A percentile compares a stretch with the other conserved stretches of the same genome.
These are phyloP conservation scores for Rhabdomys pumilio DNA, from an alignment of 2,797 vertebrate species.

Conservation along the genomic window DNA sequence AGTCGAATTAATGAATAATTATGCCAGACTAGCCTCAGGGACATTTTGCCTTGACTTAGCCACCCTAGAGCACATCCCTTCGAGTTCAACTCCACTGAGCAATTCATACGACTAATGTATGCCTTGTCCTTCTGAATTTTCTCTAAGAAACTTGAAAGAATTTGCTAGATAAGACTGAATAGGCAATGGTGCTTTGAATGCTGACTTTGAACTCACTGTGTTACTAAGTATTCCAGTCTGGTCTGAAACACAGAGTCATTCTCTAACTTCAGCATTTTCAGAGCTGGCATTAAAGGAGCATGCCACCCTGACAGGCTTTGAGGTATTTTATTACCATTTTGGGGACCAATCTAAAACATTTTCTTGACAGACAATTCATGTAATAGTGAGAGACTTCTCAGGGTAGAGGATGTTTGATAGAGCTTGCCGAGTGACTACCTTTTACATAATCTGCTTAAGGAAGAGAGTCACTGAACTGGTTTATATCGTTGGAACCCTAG, in stretches of 20 bases:
- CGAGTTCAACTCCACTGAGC: neutral
- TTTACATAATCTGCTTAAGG: neutral
- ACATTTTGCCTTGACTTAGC: neutral
- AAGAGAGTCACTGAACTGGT: neutral
- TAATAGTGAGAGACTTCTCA: neutral
- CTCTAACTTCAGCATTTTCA: too few species aligned
- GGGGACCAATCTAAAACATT: neutral
- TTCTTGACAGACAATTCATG: neutral
- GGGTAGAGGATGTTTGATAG: neutral
- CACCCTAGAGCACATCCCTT: neutral
- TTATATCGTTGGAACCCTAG: neutral
- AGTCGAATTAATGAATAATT: constrained; percentile 5
- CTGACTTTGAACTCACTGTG: neutral
- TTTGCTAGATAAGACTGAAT: neutral
- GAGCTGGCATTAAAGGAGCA: neutral
- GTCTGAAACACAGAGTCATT: neutral
- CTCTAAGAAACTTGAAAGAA: neutral
- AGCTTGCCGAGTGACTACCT: neutral
- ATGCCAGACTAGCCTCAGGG: neutral
- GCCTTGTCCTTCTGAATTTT: neutral
- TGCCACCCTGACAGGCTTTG: neutral
- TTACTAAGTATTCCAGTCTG: neutral
- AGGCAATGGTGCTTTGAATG: neutral
- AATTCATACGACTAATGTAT: neutral
- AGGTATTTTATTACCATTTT: neutral